Evolutionary conservation across 2,888 invertebrate species (phyloP).

Genomic region (Synanthedon vespiformis): DNA sequence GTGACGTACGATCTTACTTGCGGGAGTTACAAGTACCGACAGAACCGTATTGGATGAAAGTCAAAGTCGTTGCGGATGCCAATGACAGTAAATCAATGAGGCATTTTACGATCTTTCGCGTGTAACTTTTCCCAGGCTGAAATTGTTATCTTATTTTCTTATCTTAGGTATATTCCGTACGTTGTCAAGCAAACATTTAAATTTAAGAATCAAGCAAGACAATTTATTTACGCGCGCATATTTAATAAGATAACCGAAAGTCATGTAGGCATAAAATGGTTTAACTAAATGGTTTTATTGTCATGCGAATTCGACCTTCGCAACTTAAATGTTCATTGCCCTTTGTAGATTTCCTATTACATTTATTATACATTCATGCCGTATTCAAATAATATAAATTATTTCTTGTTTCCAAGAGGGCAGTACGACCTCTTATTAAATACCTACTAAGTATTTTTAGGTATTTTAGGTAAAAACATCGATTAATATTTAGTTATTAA

Average conservation of each 20-base stretch:
- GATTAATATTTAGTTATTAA: too few relatives aligned
- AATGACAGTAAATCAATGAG: not conserved
- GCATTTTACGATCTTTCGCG: not conserved
- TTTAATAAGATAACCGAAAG: too few relatives aligned
- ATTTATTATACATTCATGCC: conserved; percentile 26
- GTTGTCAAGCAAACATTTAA: too few relatives aligned
- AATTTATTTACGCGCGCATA: too few relatives aligned
- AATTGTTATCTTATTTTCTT: too few relatives aligned
- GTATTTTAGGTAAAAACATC: too few relatives aligned
- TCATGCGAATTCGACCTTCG: conserved; percentile 28
- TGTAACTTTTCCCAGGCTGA: not conserved
- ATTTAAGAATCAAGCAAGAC: too few relatives aligned
- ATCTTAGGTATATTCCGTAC: too few relatives aligned
- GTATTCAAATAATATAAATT: conserved; percentile 18
- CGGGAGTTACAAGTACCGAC: not conserved
- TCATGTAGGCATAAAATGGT: too few relatives aligned
- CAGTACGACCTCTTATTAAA: too few relatives aligned
- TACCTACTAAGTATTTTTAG: too few relatives aligned
- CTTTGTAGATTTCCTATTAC: conserved; percentile 37
- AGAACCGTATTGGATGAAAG: not conserved
- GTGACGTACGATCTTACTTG: conserved; percentile 1
- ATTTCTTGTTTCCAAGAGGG: not conserved
- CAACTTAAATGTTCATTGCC: conserved; percentile 42
- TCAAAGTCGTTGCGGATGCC: not conserved
- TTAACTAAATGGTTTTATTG: not conserved